Evolutionary conservation across 2,113 vertebrate species (phyloP).

Genomic region (Hiodon alosoides): DNA sequence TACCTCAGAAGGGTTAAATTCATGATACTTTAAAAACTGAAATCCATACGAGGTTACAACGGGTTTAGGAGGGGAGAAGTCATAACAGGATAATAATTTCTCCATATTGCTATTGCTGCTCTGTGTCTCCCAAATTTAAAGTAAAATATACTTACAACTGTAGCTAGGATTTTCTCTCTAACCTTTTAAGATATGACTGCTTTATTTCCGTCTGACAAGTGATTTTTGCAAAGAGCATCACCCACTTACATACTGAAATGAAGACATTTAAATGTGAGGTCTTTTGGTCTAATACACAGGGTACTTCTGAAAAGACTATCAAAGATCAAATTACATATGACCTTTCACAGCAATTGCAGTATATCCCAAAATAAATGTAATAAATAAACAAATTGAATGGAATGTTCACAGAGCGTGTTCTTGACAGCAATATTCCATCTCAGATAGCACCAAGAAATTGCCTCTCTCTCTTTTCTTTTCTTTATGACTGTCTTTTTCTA

Average conservation of each 20-base stretch:
- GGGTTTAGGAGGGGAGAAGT: neutral
- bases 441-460: too few relatives aligned
- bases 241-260: conserved; percentile 19
- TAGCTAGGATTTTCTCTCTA: conserved; percentile 1
- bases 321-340: conserved; percentile 29
- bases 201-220: conserved; percentile 17
- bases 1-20: neutral
- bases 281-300: conserved; percentile 22
- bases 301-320: conserved; percentile 13
- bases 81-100: conserved; percentile 8
- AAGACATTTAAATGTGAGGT: conserved; percentile 27
- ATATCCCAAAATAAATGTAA: neutral
- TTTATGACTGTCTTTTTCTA: too few relatives aligned
- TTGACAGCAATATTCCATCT: too few relatives aligned
- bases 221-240: conserved; percentile 20
- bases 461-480: too few relatives aligned
- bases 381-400: too few relatives aligned
- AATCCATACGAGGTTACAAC: neutral
- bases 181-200: neutral
- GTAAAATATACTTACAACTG: neutral
- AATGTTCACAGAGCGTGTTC: too few relatives aligned
- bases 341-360: conserved; percentile 22
- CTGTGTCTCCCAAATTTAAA: neutral
- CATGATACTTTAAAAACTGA: neutral
- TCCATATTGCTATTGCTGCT: neutral